Evolutionary conservation across 2,797 vertebrate species (phyloP).

Genomic region (Moxostoma hubbsi): DNA sequence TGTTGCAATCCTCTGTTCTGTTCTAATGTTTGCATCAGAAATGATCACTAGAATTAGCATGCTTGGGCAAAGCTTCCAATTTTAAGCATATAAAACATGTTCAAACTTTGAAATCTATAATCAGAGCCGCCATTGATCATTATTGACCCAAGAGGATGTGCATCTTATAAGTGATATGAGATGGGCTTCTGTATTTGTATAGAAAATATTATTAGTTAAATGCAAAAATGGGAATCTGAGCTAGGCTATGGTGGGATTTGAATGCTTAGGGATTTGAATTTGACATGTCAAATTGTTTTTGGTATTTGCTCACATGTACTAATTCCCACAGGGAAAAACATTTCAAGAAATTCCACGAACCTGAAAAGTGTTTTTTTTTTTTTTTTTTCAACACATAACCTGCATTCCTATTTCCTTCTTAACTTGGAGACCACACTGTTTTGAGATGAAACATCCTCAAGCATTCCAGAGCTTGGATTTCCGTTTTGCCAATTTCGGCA

Average conservation of each 20-base stretch:
- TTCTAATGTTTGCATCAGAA: neutral
- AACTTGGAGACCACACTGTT: slow-evolving; percentile 34
- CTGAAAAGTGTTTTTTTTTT: neutral
- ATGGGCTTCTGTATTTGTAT: no score
- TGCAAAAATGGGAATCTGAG: no score
- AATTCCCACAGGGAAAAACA: slow-evolving; percentile 1
- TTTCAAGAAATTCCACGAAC: slow-evolving; percentile 10
- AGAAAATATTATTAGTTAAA: no score
- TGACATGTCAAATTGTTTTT: slow-evolving; percentile 38
- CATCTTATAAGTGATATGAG: no score
- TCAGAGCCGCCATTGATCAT: no score
- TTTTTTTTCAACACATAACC: neutral
- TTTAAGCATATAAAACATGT: no score
- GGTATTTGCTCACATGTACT: slow-evolving; percentile 7
- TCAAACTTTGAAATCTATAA: no score
- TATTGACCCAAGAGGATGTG: no score
- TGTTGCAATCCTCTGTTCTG: neutral
- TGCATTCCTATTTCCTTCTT: slow-evolving; percentile 34
- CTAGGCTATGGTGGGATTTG: no score
- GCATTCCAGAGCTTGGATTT: slow-evolving; percentile 54
- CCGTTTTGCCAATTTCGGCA: slow-evolving; percentile 52
- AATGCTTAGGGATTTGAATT: no score
- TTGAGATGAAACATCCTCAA: slow-evolving; percentile 50
- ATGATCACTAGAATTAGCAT: neutral
- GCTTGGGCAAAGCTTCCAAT: no score